These are phyloP conservation scores for Syndactyla subalaris DNA, from an alignment of 2,797 vertebrate species.

Conservation along the genomic window DNA sequence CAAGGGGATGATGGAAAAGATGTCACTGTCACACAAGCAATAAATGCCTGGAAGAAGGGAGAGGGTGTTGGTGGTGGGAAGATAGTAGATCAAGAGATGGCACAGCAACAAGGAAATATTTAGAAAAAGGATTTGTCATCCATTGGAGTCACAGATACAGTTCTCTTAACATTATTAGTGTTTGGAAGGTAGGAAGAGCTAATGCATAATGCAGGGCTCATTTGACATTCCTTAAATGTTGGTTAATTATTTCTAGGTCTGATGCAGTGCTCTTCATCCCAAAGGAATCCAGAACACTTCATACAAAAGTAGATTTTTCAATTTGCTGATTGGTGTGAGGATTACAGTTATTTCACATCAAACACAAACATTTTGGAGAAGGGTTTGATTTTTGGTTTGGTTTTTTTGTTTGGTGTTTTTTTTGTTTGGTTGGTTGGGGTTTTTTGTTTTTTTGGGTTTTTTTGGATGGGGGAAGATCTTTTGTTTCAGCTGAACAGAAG, in stretches of 20 bases:
- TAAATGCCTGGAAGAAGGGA: background rate
- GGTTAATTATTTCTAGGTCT: slow-evolving; percentile 11
- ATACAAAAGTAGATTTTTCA: background rate
- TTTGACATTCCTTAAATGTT: slow-evolving; percentile 16
- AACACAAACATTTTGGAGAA: background rate
- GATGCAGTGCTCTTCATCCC: background rate
- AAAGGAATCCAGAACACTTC: background rate
- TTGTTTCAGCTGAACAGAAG: slow-evolving; percentile 2
- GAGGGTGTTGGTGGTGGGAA: background rate
- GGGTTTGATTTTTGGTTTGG: background rate
- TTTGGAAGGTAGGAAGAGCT: background rate
- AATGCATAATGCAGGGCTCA: background rate
- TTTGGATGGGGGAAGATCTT: background rate
- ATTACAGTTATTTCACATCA: background rate
- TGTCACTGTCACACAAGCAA: background rate
- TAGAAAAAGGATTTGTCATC: background rate
- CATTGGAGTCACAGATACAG: background rate
- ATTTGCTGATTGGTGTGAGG: background rate
- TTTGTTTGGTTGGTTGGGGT: background rate
- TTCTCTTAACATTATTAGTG: background rate
- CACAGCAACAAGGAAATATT: background rate
- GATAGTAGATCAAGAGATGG: background rate
- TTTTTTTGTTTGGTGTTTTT: background rate
- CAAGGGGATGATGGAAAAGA: background rate
- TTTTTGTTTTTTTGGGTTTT: background rate